These are phyloP conservation scores for Volucella bombylans DNA, from an alignment of 2,888 invertebrate species.

Conservation along the genomic window DNA sequence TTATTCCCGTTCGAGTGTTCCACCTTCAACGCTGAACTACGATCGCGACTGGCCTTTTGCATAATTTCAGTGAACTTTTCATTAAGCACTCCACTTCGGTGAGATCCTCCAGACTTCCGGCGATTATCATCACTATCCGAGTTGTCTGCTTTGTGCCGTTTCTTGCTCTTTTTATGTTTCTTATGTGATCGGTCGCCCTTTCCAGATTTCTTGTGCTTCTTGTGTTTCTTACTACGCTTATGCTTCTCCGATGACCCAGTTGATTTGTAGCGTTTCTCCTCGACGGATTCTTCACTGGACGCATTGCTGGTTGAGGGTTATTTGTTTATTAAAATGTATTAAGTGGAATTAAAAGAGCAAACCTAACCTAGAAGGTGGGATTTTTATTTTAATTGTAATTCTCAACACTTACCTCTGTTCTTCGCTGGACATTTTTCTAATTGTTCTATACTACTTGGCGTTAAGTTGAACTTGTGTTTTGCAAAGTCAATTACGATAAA, in stretches of 20 bases:
- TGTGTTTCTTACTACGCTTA: slow-evolving; percentile 85
- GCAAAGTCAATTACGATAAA: neutral
- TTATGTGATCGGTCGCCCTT: slow-evolving; percentile 84
- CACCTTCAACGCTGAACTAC: slow-evolving; percentile 74
- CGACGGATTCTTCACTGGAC: slow-evolving; percentile 77
- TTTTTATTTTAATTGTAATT: neutral
- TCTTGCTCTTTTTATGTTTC: slow-evolving; percentile 86
- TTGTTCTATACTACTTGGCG: neutral
- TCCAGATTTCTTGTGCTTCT: slow-evolving; percentile 87
- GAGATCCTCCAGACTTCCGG: slow-evolving; percentile 47
- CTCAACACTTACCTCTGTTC: slow-evolving; percentile 59
- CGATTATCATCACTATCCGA: slow-evolving; percentile 75
- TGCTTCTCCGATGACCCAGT: slow-evolving; percentile 82
- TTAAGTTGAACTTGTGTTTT: slow-evolving; percentile 3
- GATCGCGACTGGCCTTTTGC: slow-evolving; percentile 79
- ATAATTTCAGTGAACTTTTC: slow-evolving; percentile 81
- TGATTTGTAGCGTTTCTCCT: slow-evolving; percentile 77
- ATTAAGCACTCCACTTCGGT: slow-evolving; percentile 80
- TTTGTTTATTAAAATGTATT: slow-evolving; percentile 37
- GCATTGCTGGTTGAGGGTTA: slow-evolving; percentile 76
- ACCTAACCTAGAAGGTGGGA: slow-evolving; percentile 61
- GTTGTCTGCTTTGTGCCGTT: slow-evolving; percentile 82
- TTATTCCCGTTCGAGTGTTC: slow-evolving; percentile 78
- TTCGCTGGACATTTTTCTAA: slow-evolving; percentile 70
- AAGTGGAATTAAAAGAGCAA: slow-evolving; percentile 23